Conservation (phyloP, 2,888 invertebrate species). For the Leptogaster cylindrica region DNA sequence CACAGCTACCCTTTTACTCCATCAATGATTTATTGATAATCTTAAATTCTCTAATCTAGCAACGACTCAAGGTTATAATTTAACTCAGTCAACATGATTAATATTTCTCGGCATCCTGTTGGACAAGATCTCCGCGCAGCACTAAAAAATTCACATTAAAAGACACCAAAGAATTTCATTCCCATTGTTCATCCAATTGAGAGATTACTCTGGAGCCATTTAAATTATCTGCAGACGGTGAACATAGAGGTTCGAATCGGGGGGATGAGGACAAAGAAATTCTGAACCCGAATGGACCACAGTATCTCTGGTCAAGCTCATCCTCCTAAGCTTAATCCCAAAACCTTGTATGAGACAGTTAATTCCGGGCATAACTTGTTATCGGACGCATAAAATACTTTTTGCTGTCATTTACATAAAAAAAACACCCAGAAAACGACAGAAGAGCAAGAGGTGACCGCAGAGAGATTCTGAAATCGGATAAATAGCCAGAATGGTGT, state of each 20-base stretch:
- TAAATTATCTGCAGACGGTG: constrained; percentile 41
- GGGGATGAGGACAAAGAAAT: no score
- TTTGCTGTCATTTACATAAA: constrained; percentile 39
- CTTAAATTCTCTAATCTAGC: constrained; percentile 34
- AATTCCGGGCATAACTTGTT: constrained; percentile 35
- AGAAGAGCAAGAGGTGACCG: constrained; percentile 5
- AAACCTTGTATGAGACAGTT: constrained; percentile 19
- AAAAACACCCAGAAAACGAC: no score
- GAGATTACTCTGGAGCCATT: constrained; percentile 39
- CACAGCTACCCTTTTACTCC: constrained; percentile 19
- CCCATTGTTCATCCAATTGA: constrained; percentile 39
- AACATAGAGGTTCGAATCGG: constrained; percentile 37
- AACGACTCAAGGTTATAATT: constrained; percentile 37
- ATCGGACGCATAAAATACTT: constrained; percentile 37
- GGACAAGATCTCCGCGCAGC: constrained; percentile 9
- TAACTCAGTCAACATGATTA: constrained; percentile 34
- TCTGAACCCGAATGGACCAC: constrained; percentile 24
- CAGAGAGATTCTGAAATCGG: constrained; percentile 27
- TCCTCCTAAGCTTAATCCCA: constrained; percentile 25
- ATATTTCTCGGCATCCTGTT: constrained; percentile 11
- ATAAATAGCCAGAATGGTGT: constrained; percentile 36
- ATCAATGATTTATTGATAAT: constrained; percentile 21
- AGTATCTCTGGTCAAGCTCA: constrained; percentile 36
- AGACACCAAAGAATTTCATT: constrained; percentile 17
- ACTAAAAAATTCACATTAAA: constrained; percentile 4